These are phyloP conservation scores for Antheraea mylitta DNA, from an alignment of 1,140 invertebrate species.

Conservation along the genomic window DNA sequence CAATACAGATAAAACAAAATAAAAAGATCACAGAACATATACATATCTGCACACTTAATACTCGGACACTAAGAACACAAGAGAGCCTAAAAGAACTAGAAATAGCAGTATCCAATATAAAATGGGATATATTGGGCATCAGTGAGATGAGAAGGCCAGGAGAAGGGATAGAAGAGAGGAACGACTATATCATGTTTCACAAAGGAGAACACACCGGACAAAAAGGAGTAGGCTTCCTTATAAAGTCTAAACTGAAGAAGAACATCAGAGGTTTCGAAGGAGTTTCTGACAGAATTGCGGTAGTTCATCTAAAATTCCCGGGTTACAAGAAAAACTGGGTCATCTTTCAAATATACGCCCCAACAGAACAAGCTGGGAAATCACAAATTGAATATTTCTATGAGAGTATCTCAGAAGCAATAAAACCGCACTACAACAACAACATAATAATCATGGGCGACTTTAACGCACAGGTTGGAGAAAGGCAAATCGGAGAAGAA, in stretches of 20 bases:
- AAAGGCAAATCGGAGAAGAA: no score
- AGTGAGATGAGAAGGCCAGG: conserved; percentile 26
- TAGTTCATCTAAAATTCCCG: not conserved
- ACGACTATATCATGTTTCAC: conserved; percentile 24
- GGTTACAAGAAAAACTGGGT: conserved; percentile 23
- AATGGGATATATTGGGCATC: conserved; percentile 28
- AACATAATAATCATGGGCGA: no score
- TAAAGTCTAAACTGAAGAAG: no score
- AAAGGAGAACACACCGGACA: conserved; percentile 22
- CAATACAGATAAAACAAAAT: not conserved
- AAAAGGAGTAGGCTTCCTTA: conserved; percentile 26
- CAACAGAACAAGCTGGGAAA: conserved; percentile 28
- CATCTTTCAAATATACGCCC: conserved; percentile 33
- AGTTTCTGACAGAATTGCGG: no score
- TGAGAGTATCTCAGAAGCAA: conserved; percentile 18
- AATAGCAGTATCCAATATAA: conserved; percentile 28
- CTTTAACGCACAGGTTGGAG: no score
- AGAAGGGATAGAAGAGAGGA: conserved; percentile 26
- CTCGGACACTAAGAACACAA: conserved; percentile 24
- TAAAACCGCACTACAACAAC: conserved; percentile 17
- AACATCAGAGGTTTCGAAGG: no score
- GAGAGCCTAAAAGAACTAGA: conserved; percentile 27
- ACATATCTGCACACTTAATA: not conserved
- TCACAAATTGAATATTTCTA: conserved; percentile 20
- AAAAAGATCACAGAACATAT: conserved; percentile 4